Evolutionary conservation across 1,140 invertebrate species (phyloP), one percentile per base, ranked within the genome.

Genomic region (Kradibia gibbosae): DNA sequence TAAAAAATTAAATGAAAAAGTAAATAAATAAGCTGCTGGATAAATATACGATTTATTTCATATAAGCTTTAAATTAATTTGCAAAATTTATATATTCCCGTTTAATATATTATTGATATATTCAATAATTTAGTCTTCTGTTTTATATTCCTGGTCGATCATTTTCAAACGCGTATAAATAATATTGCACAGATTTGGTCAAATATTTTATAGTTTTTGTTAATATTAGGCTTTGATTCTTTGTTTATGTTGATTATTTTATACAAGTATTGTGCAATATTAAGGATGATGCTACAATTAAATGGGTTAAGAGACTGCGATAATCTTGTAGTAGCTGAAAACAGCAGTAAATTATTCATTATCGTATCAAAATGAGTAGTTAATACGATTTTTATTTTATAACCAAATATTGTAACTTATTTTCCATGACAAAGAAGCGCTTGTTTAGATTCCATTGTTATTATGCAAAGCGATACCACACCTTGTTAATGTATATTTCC

Each of bases 301-400:
- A 77, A 65, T 77, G 42, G 60, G 75, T 65, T 42, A 42, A 77
- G 39, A 65, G 42, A 20, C 39, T 48, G 20, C 10, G 5, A 48
- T 39, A 65, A 65, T 77, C 57, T 77, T 13, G 75, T 34, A 48
- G 57, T 48, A 77, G 36, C 17, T 67, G 42, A 67, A 78, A 78
- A 67, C 42, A 78, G 60, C 28, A 78, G 53, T 78, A 78, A 67
- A 78, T 78, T 67, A 78, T 78, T 65, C 45, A 78, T 78, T 67
- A 78, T 78, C 75, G 45, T 22, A 36, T 67, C 45, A 62, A 53
- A 53, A 50, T 31, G 31, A 67, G 25, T 20, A 67, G 75, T 15
- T 78, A n/a, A 48, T 42, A 65, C 25, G 57, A 62, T 62, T n/a
- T 76, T 15, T 42, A 36, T 28, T 28, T 76, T 62, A 62, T 28